A percentile compares a stretch with the other conserved stretches of the same genome.
phyloP scores from a whole-genome alignment of 1,140 invertebrate genomes.

The Drosophila suzukii region DNA sequence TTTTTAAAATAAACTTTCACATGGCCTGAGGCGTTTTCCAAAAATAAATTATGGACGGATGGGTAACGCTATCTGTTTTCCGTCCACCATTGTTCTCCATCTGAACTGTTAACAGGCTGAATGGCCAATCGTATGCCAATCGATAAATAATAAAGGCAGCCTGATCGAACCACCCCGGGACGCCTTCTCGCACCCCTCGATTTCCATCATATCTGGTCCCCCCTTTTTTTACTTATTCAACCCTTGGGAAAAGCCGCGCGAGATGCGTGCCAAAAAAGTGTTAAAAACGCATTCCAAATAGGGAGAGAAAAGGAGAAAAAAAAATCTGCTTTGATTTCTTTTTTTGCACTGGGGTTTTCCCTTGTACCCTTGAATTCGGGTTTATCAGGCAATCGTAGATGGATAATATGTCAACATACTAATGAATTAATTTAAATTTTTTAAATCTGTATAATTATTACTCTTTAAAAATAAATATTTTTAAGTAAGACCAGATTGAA shows the following conservation, averaged over 20 bases:
- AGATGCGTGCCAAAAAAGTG: constrained; percentile 51
- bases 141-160: constrained; percentile 74
- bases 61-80: neutral
- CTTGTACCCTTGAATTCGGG: neutral
- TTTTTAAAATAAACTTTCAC: too few species aligned
- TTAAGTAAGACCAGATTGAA: too few species aligned
- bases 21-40: neutral
- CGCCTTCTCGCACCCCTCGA: constrained; percentile 1
- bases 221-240: constrained; percentile 23
- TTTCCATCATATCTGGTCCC: neutral
- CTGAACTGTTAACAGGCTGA: constrained; percentile 58
- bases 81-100: neutral
- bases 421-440: neutral
- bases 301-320: neutral
- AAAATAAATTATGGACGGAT: constrained; percentile 1
- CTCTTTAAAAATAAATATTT: too few species aligned
- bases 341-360: neutral
- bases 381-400: neutral
- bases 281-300: constrained; percentile 41
- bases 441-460: neutral
- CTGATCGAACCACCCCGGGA: constrained; percentile 37
- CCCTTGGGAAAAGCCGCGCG: constrained; percentile 39
- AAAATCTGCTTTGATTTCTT: constrained; percentile 47
- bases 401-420: neutral
- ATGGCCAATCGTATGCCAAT: constrained; percentile 75